Evolutionary conservation across 2,113 vertebrate species (phyloP).

Genomic region (Takifugu flavidus): DNA sequence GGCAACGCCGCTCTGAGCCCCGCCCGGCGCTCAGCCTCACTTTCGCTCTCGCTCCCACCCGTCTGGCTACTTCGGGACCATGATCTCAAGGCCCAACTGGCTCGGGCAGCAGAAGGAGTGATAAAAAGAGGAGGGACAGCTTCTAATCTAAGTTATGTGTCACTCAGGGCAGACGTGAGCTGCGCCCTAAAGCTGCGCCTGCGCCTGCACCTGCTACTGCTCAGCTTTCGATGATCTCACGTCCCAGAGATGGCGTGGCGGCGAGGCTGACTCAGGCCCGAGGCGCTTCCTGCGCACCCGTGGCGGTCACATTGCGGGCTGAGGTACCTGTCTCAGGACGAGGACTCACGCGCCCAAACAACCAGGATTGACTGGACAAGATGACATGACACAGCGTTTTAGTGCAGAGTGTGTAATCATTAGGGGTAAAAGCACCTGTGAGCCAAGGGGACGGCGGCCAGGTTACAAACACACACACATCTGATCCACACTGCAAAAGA

Average conservation of each 20-base stretch:
- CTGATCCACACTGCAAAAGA: conserved; percentile 39
- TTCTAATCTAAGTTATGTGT: conserved; percentile 52
- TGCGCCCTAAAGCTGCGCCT: conserved; percentile 27
- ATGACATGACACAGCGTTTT: conserved; percentile 52
- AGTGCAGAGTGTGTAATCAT: conserved; percentile 47
- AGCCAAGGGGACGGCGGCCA: conserved; percentile 34
- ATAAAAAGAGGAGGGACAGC: conserved; percentile 20
- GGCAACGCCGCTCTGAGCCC: conserved; percentile 41
- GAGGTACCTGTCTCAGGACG: too few relatives aligned
- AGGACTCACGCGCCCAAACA: conserved; percentile 29
- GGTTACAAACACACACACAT: conserved; percentile 37
- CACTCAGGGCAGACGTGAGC: conserved; percentile 51
- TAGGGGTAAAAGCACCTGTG: conserved; percentile 53
- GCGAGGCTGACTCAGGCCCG: not conserved
- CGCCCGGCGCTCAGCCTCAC: conserved; percentile 28
- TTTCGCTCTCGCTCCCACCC: conserved; percentile 7
- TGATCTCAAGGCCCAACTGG: conserved; percentile 63
- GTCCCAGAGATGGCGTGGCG: conserved; percentile 4
- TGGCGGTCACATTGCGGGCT: too few relatives aligned
- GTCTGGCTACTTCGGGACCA: conserved; percentile 35
- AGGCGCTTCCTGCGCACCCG: too few relatives aligned
- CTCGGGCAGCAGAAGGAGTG: conserved; percentile 24
- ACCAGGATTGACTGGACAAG: conserved; percentile 23
- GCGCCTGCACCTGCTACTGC: conserved; percentile 28
- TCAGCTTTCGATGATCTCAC: conserved; percentile 46